Base-by-base conservation (phyloP, 2,888 invertebrate genomes). In the Xestia sexstrigata region DNA sequence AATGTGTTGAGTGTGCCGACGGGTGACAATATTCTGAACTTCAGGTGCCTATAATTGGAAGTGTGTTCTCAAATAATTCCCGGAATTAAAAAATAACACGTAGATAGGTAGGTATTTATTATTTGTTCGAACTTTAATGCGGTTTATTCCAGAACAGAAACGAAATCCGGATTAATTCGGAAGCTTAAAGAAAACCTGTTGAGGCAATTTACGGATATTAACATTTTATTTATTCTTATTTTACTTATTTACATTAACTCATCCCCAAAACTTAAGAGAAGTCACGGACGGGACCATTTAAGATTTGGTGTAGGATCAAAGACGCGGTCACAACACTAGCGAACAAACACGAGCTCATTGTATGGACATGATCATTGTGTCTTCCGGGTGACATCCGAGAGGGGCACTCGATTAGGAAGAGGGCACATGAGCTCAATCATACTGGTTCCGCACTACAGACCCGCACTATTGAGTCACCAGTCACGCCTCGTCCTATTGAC, bases 301-400 rank as follows among this genome's bases (percentile, higher is more conserved):
- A 68, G 63, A 70, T 82, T 82, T 47, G 11, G 55, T 63, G 58
- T 66, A 65, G 49, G 42, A 74, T 58, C 62, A 76, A 70, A 70
- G 39, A 42, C 26, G 55, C 26, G 52, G 65, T 30, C 30, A 62
- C 78, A 66, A 74, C 68, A 83, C 78, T 74, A 70, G 78, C 39
- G 70, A 70, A 74, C 67, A 70, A 70, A 80, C 55, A 76, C 63
- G 60, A 68, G 62, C 62, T 79, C 77, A 80, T 80, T 87, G 73
- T 87, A 77, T 76, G 84, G 75, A 77, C 87, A 84, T 75, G 78
- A 87, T 80, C 81, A 87, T 76, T 78, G 87, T 76, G 58, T 75
- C 70, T 87, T 80, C 76, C 87, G 87, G 72, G 63, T 74, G 77
- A 73, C 70, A 74, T 78, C 84, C 81, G 81, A 84, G 70, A 74